These are phyloP conservation scores for Drosophila parvula DNA, from an alignment of 1,140 invertebrate genomes.

Conservation along the genomic window DNA sequence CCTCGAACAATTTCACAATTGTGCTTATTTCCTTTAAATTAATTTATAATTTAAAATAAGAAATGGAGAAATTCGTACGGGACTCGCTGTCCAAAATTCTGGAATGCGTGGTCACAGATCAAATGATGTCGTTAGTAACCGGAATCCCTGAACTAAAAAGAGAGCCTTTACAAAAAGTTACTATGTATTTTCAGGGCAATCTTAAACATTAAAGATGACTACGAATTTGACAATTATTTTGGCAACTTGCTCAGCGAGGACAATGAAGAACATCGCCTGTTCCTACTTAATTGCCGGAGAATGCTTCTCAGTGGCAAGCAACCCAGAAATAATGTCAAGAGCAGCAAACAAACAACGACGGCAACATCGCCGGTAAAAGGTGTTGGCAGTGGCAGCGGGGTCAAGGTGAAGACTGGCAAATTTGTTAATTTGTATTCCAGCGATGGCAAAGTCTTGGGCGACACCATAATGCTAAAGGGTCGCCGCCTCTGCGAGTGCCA, in stretches of 20 bases:
- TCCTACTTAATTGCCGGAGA: slow-evolving; percentile 87
- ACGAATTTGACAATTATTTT: slow-evolving; percentile 89
- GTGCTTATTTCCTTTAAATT: background rate
- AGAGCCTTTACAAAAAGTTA: slow-evolving; percentile 1
- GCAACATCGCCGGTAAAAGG: slow-evolving; percentile 2
- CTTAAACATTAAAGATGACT: slow-evolving; percentile 87
- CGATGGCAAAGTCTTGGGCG: slow-evolving; percentile 88
- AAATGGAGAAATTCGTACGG: slow-evolving; percentile 78
- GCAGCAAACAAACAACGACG: slow-evolving; percentile 15
- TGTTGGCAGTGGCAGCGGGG: background rate
- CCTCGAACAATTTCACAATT: slow-evolving; percentile 28
- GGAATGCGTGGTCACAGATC: slow-evolving; percentile 87
- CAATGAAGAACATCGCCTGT: slow-evolving; percentile 87
- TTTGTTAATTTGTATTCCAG: slow-evolving; percentile 90
- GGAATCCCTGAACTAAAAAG: background rate
- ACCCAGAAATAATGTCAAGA: slow-evolving; percentile 65
- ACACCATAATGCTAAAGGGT: slow-evolving; percentile 89
- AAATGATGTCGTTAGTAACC: slow-evolving; percentile 87
- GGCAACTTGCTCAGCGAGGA: slow-evolving; percentile 87
- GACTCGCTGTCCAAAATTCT: slow-evolving; percentile 84
- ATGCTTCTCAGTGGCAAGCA: slow-evolving; percentile 85
- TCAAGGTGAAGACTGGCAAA: slow-evolving; percentile 89
- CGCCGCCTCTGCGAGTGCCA: slow-evolving; percentile 96
- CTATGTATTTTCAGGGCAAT: slow-evolving; percentile 86
- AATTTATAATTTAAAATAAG: background rate